Conservation (phyloP, 2,888 invertebrate genomes). For the Lypha dubia region DNA sequence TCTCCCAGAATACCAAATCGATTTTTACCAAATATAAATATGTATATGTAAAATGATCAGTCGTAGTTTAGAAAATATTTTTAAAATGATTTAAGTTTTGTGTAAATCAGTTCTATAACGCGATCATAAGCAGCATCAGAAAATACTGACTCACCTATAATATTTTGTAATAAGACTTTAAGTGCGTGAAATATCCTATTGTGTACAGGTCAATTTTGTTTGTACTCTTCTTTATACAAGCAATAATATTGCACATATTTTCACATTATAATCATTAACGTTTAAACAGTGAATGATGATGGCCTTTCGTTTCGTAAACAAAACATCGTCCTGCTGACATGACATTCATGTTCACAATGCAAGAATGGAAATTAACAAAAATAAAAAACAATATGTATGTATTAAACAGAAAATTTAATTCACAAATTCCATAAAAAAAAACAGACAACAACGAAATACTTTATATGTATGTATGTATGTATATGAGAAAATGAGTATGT, state of each 20-base stretch:
- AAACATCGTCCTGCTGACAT: conserved; percentile 67
- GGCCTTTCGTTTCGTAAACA: conserved; percentile 59
- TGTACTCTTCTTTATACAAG: conserved; percentile 14
- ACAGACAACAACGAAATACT: conserved; percentile 22
- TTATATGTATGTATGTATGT: neutral
- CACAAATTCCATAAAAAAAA: conserved; percentile 38
- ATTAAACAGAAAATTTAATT: conserved; percentile 43
- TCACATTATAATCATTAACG: conserved; percentile 49
- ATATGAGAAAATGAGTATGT: neutral
- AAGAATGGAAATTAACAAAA: too few species aligned
- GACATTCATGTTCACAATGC: conserved; percentile 61
- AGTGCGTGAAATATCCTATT: conserved; percentile 1
- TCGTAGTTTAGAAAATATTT: too few species aligned
- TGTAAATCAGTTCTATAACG: too few species aligned
- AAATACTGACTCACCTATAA: too few species aligned
- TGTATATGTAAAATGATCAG: too few species aligned
- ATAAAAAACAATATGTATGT: neutral
- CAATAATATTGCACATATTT: conserved; percentile 32
- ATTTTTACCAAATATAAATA: too few species aligned
- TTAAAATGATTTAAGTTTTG: too few species aligned
- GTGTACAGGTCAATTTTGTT: neutral
- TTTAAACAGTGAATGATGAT: conserved; percentile 31
- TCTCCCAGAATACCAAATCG: too few species aligned
- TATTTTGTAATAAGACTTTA: neutral
- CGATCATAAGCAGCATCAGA: too few species aligned